Conservation (phyloP, 1,140 invertebrate genomes). For the Elymnias hypermnestra region DNA sequence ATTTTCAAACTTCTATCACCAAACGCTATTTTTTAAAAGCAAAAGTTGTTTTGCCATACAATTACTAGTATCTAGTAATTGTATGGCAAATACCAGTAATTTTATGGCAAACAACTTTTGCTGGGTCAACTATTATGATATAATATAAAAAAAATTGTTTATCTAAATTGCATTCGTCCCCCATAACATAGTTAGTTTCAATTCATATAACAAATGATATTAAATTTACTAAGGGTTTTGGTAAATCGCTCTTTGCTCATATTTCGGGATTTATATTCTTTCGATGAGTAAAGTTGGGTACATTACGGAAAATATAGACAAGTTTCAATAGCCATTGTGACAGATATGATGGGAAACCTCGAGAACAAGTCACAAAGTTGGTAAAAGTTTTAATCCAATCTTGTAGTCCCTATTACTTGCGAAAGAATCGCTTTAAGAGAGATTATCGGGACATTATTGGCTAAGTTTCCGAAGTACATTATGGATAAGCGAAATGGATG, state of each 20-base stretch:
- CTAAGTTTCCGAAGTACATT: slow-evolving; percentile 18
- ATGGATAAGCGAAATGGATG: slow-evolving; percentile 6
- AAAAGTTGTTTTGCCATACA: too few relatives aligned
- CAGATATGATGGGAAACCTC: slow-evolving; percentile 13
- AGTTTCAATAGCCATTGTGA: slow-evolving; percentile 16
- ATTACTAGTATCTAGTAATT: too few relatives aligned
- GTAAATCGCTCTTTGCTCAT: not conserved
- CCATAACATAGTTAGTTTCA: too few relatives aligned
- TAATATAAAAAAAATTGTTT: too few relatives aligned
- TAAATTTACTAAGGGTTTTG: not conserved
- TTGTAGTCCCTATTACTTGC: slow-evolving; percentile 27
- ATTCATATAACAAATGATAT: too few relatives aligned
- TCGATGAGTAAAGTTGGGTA: slow-evolving; percentile 2
- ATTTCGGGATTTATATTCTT: not conserved
- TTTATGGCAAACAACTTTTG: too few relatives aligned
- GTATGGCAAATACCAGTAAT: too few relatives aligned
- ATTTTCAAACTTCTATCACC: too few relatives aligned
- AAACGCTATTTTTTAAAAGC: too few relatives aligned
- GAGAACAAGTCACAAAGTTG: slow-evolving; percentile 19
- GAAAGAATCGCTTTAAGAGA: slow-evolving; percentile 29
- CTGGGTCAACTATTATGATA: too few relatives aligned
- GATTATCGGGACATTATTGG: slow-evolving; percentile 19
- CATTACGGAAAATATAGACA: slow-evolving; percentile 6
- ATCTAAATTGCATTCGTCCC: too few relatives aligned
- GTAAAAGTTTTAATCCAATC: slow-evolving; percentile 31